Percentiles rank a stretch among this genome's conserved stretches.
These are phyloP conservation scores for Epinephelus lanceolatus DNA, from an alignment of 2,113 vertebrate genomes.

Conservation along the genomic window DNA sequence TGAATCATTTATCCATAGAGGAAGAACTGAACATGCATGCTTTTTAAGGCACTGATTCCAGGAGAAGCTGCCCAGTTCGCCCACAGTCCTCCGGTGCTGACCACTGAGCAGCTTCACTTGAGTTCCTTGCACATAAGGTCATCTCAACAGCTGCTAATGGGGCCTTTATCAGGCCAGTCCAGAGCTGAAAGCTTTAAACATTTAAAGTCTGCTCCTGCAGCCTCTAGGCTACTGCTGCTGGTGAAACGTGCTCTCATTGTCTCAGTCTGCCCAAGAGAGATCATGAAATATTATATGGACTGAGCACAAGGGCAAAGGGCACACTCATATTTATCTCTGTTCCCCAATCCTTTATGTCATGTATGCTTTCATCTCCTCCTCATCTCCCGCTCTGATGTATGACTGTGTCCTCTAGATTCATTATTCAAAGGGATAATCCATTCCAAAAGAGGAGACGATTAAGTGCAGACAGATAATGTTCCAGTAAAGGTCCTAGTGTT, in stretches of 20 bases:
- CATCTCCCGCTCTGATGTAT: neutral
- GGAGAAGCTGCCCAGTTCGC: neutral
- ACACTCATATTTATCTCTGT: neutral
- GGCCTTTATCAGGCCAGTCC: neutral
- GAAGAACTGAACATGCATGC: neutral
- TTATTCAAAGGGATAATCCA: neutral
- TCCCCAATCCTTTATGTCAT: neutral
- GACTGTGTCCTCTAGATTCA: neutral
- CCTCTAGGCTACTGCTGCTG: neutral
- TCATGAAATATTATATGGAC: neutral
- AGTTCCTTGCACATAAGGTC: neutral
- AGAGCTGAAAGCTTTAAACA: neutral
- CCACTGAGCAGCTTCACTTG: neutral
- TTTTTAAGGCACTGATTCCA: neutral
- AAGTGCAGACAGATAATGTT: neutral
- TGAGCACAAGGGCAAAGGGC: neutral
- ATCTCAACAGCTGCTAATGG: neutral
- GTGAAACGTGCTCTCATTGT: neutral
- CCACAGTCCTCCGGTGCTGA: neutral
- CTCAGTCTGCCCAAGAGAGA: too few relatives aligned
- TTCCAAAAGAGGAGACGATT: neutral
- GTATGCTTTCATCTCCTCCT: neutral
- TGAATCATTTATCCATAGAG: neutral
- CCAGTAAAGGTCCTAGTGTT: neutral
- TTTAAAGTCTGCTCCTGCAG: neutral